Evolutionary conservation across 2,888 invertebrate species (phyloP).

Genomic region (Drosophila neotestacea): DNA sequence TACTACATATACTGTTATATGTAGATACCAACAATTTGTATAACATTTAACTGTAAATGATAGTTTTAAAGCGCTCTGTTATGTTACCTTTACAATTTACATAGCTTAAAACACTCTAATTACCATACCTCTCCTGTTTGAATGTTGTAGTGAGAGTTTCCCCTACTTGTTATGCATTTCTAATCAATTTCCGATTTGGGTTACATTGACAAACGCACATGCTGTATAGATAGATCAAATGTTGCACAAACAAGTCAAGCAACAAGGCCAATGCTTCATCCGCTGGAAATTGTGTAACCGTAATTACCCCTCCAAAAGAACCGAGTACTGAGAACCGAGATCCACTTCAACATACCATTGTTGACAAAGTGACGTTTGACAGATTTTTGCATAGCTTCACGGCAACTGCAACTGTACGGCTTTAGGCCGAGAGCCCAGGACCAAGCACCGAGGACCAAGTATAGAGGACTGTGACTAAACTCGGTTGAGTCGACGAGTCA

Average conservation of each 20-base stretch:
- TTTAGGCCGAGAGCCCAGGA: background rate
- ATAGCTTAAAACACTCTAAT: no score
- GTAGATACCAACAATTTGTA: no score
- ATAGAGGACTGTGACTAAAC: background rate
- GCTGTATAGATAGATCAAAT: conserved; percentile 49
- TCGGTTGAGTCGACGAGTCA: conserved; percentile 50
- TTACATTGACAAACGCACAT: conserved; percentile 10
- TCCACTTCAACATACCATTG: conserved; percentile 64
- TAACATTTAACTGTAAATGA: no score
- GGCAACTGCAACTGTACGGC: conserved; percentile 11
- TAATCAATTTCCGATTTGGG: conserved; percentile 56
- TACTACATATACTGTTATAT: no score
- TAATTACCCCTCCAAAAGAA: conserved; percentile 60
- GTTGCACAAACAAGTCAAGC: conserved; percentile 28
- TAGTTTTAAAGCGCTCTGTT: no score
- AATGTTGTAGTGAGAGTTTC: background rate
- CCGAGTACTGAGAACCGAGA: conserved; percentile 10
- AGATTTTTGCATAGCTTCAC: conserved; percentile 66
- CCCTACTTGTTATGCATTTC: conserved; percentile 28
- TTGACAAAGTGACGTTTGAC: conserved; percentile 58
- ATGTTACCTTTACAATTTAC: no score
- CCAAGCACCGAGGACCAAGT: conserved; percentile 18
- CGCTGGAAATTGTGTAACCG: conserved; percentile 49
- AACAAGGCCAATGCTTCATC: conserved; percentile 43
- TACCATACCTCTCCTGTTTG: background rate